A percentile compares a stretch with the other conserved stretches of the same genome.
Evolutionary conservation across 2,113 vertebrate species (phyloP).

Genomic region (Scomber colias): DNA sequence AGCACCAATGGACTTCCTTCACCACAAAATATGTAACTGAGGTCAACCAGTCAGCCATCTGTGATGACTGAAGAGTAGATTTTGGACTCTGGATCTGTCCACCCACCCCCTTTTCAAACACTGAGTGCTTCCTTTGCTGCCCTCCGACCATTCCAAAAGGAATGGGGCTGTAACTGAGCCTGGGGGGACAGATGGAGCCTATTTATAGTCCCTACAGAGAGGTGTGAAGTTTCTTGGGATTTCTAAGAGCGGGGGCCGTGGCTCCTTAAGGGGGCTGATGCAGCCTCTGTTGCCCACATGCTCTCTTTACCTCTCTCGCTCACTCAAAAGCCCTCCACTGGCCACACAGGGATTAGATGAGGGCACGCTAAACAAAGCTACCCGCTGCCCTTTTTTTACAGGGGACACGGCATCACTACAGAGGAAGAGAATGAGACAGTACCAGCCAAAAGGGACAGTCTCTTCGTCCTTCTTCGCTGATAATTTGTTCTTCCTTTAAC

Average conservation of each 20-base stretch:
- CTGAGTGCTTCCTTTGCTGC: slow-evolving; percentile 67
- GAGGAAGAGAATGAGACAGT: slow-evolving; percentile 45
- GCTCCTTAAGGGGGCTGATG: slow-evolving; percentile 84
- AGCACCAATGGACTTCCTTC: slow-evolving; percentile 39
- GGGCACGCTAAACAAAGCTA: slow-evolving; percentile 80
- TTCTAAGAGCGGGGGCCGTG: slow-evolving; percentile 74
- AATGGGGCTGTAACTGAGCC: slow-evolving; percentile 85
- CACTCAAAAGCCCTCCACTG: slow-evolving; percentile 62
- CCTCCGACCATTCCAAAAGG: slow-evolving; percentile 76
- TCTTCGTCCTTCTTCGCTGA: slow-evolving; percentile 22
- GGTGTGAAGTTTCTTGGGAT: slow-evolving; percentile 88
- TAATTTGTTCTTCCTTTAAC: slow-evolving; percentile 49
- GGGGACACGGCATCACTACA: slow-evolving; percentile 61
- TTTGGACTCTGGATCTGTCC: slow-evolving; percentile 49
- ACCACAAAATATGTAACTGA: slow-evolving; percentile 26
- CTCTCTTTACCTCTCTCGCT: slow-evolving; percentile 44
- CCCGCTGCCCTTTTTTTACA: slow-evolving; percentile 64
- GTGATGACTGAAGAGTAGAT: slow-evolving; percentile 58
- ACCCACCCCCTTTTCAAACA: slow-evolving; percentile 38
- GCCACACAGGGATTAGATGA: slow-evolving; percentile 69
- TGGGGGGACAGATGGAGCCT: slow-evolving; percentile 85
- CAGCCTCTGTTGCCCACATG: slow-evolving; percentile 55
- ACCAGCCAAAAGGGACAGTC: slow-evolving; percentile 15
- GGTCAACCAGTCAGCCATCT: slow-evolving; percentile 55
- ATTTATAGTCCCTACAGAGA: slow-evolving; percentile 83